Evolutionary conservation across 1,140 invertebrate genomes (phyloP).

Genomic region (Drosophila sucinea): DNA sequence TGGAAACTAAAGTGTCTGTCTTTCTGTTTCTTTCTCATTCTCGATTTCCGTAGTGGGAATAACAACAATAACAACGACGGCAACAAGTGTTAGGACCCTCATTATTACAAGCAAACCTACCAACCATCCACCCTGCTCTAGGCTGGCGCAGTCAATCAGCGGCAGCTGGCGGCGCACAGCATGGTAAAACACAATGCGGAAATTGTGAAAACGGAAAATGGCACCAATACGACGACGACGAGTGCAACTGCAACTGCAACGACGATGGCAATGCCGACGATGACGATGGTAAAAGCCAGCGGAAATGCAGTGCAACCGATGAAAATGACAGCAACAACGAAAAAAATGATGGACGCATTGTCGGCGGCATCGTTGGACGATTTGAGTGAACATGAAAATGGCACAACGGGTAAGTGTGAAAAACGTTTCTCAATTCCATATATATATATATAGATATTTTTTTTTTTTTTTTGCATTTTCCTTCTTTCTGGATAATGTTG

Average conservation of each 20-base stretch:
- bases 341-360: slow-evolving; percentile 51
- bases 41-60: slow-evolving; percentile 34
- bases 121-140: not conserved
- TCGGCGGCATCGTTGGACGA: slow-evolving; percentile 64
- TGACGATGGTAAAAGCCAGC: slow-evolving; percentile 51
- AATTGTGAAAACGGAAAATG: slow-evolving; percentile 73
- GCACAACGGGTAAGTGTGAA: slow-evolving; percentile 74
- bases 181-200: slow-evolving; percentile 74
- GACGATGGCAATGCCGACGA: not conserved
- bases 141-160: slow-evolving; percentile 47
- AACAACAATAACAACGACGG: slow-evolving; percentile 3
- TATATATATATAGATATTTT: not conserved
- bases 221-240: slow-evolving; percentile 50
- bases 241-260: not conserved
- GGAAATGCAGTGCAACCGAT: slow-evolving; percentile 62
- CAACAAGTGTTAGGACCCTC: slow-evolving; percentile 60
- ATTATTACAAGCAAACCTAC: not conserved
- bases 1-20: not conserved
- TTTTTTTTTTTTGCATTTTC: not conserved
- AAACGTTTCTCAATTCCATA: slow-evolving; percentile 12
- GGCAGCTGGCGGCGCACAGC: slow-evolving; percentile 67
- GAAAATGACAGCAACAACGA: slow-evolving; percentile 41
- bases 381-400: slow-evolving; percentile 66
- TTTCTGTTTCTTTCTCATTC: slow-evolving; percentile 8
- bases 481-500: too few relatives aligned